Base-by-base conservation (phyloP, 2,113 vertebrate species). In the Girardinichthys multiradiatus region DNA sequence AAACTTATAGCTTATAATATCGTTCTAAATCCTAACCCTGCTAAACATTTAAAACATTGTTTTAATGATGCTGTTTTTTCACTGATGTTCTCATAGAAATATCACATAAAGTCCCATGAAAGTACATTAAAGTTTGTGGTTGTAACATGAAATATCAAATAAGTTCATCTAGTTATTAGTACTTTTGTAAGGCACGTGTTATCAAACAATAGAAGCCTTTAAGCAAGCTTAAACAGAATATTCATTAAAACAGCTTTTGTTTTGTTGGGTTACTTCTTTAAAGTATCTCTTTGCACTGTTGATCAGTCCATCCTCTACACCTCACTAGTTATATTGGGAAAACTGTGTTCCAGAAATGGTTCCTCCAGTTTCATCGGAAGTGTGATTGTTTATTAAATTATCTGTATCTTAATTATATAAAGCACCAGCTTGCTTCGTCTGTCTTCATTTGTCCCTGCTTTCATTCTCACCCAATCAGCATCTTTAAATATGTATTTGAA, bases 381-480 rank as follows among this genome's bases (percentile, higher is more conserved):
- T 8, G 10, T 21, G 7, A 2, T 54, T 54, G 21, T n/a, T 5
- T 5, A 10, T 24, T 24, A 54, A 54, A 54, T 54, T 2, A 39
- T 39, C 10, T 54, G 24, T 54, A n/a, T 54, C n/a, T 54, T 54
- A 54, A n/a, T 54, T 54, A 54, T 3, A 54, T 2, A 24, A 54
- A 54, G 24, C 48, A n/a, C 6, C 48, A n/a, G 48, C 48, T 72
- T 88, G 48, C 78, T 86, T 61, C 64, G 66, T 68, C 74, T 70
- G 74, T 87, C 51, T 86, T 88, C 72, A 42, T 64, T 63, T 80
- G 73, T 76, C 64, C n/a, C 64, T 68, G 48, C 71, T 79, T 83
- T 72, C 79, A 19, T 30, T 72, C 30, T 19, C 48, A 51, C 9
- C 48, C 27, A 31, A 2, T 77, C 35, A 57, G 29, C 37, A 30